Percentiles rank a stretch among this genome's conserved stretches.
These are phyloP conservation scores for Macquaria australasica DNA, from an alignment of 2,113 vertebrate species.

Conservation along the genomic window DNA sequence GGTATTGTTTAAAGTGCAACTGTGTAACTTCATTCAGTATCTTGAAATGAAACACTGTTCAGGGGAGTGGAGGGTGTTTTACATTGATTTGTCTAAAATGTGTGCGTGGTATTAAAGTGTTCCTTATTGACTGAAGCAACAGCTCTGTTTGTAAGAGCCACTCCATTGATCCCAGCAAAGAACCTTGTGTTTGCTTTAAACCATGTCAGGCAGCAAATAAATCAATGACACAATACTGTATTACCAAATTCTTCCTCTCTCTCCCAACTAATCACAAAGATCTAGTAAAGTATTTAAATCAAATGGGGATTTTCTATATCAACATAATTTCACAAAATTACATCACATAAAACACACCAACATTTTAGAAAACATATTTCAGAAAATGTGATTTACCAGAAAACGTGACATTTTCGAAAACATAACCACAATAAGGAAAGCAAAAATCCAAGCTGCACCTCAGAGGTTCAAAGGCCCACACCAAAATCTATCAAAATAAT, in stretches of 20 bases:
- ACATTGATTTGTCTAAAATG: constrained; percentile 1
- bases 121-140: constrained; percentile 1
- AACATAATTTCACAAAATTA: not conserved
- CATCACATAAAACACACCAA: not conserved
- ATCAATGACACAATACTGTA: constrained; percentile 4
- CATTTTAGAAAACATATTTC: not conserved
- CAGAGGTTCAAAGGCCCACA: not conserved
- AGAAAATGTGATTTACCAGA: not conserved
- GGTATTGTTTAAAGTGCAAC: not conserved
- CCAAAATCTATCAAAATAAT: not conserved
- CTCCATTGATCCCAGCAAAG: constrained; percentile 1
- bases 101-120: constrained; percentile 18
- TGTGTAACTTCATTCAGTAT: not conserved
- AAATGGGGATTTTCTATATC: not conserved
- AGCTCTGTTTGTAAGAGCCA: not conserved
- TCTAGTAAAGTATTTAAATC: not conserved
- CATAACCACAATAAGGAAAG: not conserved
- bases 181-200: not conserved
- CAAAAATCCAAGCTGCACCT: not conserved
- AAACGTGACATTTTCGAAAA: not conserved
- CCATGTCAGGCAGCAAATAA: not conserved
- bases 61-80: not conserved
- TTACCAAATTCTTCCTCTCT: not conserved
- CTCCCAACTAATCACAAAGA: not conserved
- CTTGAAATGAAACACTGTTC: not conserved